Conservation (phyloP, 2,113 vertebrate species). For the Fulica atra region DNA sequence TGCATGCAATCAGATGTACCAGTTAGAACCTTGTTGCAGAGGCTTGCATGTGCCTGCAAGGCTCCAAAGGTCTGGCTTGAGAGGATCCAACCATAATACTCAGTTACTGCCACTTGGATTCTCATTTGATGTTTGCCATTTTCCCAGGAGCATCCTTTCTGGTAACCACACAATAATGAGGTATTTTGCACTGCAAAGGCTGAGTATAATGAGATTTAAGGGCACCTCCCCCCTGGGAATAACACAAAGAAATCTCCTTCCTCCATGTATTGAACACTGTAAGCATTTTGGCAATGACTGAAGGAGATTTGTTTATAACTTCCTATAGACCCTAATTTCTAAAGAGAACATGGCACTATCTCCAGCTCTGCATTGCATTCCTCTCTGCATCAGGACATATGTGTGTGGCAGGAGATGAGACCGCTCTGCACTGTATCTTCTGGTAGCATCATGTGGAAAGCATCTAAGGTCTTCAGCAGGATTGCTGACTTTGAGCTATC, state of each 20-base stretch:
- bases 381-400: not conserved
- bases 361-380: not conserved
- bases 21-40: not conserved
- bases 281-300: not conserved
- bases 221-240: not conserved
- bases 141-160: not conserved
- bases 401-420: not conserved
- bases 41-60: not conserved
- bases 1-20: not conserved
- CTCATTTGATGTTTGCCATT: not conserved
- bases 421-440: not conserved
- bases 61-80: not conserved
- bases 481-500: not conserved
- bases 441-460: not conserved
- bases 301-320: not conserved
- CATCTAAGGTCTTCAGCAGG: not conserved
- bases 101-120: not conserved
- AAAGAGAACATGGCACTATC: not conserved
- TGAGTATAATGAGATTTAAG: not conserved
- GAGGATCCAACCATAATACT: fast-evolving
- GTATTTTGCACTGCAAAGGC: not conserved
- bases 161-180: not conserved
- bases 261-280: not conserved
- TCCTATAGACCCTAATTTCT: not conserved
- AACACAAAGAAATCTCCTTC: not conserved